These are phyloP conservation scores for Sarcophaga variegata DNA, from an alignment of 2,888 invertebrate genomes.

Conservation along the genomic window DNA sequence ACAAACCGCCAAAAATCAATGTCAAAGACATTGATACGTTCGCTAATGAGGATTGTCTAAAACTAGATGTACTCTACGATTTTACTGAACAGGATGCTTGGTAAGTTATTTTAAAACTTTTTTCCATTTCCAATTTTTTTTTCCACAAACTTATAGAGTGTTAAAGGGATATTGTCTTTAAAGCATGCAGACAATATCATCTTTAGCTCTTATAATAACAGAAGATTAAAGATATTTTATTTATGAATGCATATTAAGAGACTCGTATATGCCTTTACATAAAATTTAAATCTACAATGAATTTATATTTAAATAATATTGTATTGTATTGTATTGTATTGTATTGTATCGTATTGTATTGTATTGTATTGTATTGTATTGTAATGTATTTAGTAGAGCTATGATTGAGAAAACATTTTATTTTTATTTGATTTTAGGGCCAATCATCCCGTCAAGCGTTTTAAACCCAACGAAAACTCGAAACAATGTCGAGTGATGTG, in stretches of 20 bases:
- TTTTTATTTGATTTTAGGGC: conserved; percentile 83
- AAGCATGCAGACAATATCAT: conserved; percentile 70
- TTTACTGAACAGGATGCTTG: conserved; percentile 92
- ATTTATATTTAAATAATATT: not conserved
- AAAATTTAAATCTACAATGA: conserved; percentile 28
- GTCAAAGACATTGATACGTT: conserved; percentile 90
- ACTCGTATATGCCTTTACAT: conserved; percentile 5
- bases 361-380: no score
- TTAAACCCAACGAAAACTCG: conserved; percentile 85
- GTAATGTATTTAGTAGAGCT: not conserved
- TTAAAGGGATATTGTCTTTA: conserved; percentile 71
- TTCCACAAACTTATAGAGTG: conserved; percentile 63
- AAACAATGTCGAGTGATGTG: conserved; percentile 81
- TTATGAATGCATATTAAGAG: not conserved
- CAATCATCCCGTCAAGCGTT: conserved; percentile 94
- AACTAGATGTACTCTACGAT: conserved; percentile 92
- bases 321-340: no score
- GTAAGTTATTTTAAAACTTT: conserved; percentile 83
- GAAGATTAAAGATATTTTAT: conserved; percentile 10
- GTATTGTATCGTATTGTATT: no score
- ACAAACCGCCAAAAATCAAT: conserved; percentile 90
- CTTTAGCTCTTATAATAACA: conserved; percentile 73
- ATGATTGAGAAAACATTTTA: not conserved
- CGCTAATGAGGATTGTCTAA: conserved; percentile 90
- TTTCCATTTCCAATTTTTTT: not conserved